A percentile compares a stretch with the other conserved stretches of the same genome.
Evolutionary conservation across 2,888 invertebrate genomes (phyloP).

Genomic region (Periphyllus acericola): DNA sequence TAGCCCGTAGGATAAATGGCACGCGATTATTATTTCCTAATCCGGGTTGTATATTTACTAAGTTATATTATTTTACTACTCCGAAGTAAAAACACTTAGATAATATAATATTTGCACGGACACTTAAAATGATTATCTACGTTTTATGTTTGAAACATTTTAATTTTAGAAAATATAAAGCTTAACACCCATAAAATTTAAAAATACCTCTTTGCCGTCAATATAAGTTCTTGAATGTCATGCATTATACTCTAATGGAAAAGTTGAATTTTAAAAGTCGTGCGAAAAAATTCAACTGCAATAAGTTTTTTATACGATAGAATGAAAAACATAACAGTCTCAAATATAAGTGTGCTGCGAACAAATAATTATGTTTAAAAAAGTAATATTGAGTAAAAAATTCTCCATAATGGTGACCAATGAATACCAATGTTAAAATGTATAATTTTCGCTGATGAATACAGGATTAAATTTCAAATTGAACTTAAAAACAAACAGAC

Average conservation of each 20-base stretch:
- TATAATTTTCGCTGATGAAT: too few relatives aligned
- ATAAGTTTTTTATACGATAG: neutral
- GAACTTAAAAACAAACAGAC: too few relatives aligned
- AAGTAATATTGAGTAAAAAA: too few relatives aligned
- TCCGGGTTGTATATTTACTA: neutral
- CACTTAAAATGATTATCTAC: too few relatives aligned
- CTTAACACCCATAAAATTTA: neutral
- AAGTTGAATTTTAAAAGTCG: neutral
- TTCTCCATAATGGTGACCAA: too few relatives aligned
- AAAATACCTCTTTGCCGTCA: neutral
- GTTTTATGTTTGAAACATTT: neutral
- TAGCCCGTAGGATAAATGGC: neutral
- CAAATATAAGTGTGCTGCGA: neutral
- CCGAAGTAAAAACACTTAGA: too few relatives aligned
- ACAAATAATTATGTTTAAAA: too few relatives aligned
- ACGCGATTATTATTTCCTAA: neutral
- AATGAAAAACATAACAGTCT: conserved; percentile 1
- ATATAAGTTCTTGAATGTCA: neutral
- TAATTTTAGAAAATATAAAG: neutral
- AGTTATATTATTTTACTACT: too few relatives aligned
- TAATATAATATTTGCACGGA: too few relatives aligned
- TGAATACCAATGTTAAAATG: too few relatives aligned
- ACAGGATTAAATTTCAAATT: too few relatives aligned
- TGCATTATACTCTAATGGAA: neutral
- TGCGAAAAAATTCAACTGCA: neutral